A percentile compares a stretch with the other conserved stretches of the same genome.
phyloP scores from a whole-genome alignment of 2,797 vertebrate genomes.

The Crenichthys baileyi region DNA sequence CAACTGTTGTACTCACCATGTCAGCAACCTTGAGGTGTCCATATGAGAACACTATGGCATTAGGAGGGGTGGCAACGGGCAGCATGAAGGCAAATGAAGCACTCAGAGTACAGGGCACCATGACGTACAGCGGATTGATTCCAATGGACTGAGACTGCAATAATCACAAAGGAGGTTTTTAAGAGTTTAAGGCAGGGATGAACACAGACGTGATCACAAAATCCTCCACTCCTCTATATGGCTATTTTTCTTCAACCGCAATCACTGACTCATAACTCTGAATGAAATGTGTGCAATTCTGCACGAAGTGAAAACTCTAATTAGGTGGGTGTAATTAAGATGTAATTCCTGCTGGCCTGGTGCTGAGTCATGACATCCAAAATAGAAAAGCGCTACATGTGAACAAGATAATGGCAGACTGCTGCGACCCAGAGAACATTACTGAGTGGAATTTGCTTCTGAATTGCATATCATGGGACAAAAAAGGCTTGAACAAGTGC shows the following conservation, averaged over 20 bases:
- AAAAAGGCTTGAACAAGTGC: conserved; percentile 42
- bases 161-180: conserved; percentile 62
- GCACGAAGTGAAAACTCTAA: conserved; percentile 58
- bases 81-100: conserved; percentile 97
- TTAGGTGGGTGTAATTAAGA: conserved; percentile 77
- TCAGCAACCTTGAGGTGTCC: conserved; percentile 92
- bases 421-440: conserved; percentile 41
- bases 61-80: conserved; percentile 95
- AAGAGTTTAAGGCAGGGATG: conserved; percentile 40
- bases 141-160: conserved; percentile 87
- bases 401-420: conserved; percentile 65
- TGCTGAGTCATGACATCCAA: conserved; percentile 73
- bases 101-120: conserved; percentile 94
- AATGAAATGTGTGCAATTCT: conserved; percentile 56
- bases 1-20: conserved; percentile 86
- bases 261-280: conserved; percentile 64
- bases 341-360: conserved; percentile 62
- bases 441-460: conserved; percentile 56
- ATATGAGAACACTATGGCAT: conserved; percentile 96
- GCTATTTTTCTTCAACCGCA: conserved; percentile 56
- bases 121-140: conserved; percentile 93
- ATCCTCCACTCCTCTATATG: conserved; percentile 44
- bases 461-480: conserved; percentile 58
- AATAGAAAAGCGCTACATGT: conserved; percentile 60
- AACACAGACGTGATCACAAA: conserved; percentile 47